A percentile compares a stretch with the other conserved stretches of the same genome.
These are phyloP conservation scores for Synanceia verrucosa DNA, from an alignment of 2,797 vertebrate genomes.

Conservation along the genomic window DNA sequence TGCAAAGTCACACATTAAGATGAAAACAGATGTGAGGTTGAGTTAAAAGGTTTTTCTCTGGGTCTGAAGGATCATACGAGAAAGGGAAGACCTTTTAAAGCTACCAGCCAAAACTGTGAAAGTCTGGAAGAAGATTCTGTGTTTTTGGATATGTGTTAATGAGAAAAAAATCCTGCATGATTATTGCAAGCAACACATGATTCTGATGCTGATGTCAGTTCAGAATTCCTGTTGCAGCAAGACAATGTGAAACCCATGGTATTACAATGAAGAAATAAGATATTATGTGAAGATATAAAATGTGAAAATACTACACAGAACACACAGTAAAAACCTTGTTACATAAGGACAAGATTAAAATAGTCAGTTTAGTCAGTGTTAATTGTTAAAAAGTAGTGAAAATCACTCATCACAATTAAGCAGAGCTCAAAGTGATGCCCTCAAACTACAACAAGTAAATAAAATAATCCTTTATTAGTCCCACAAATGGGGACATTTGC, in stretches of 20 bases:
- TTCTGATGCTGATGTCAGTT: background rate
- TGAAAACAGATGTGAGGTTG: conserved; percentile 36
- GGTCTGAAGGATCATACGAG: conserved; percentile 55
- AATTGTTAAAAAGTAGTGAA: background rate
- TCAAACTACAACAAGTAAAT: too few relatives aligned
- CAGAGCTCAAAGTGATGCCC: background rate
- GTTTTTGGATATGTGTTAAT: background rate
- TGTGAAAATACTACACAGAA: too few relatives aligned
- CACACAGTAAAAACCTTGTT: background rate
- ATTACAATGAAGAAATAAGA: background rate
- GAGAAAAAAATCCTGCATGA: background rate
- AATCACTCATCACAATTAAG: background rate
- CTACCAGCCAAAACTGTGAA: background rate
- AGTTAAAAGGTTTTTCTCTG: conserved; percentile 63
- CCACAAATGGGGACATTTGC: too few relatives aligned
- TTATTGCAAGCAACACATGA: background rate
- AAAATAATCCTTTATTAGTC: too few relatives aligned
- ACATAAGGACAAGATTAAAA: background rate
- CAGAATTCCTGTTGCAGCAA: background rate
- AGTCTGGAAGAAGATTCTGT: background rate
- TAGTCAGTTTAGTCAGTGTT: background rate
- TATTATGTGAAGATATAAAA: background rate
- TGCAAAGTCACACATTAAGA: conserved; percentile 42
- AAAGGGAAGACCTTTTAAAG: conserved; percentile 46
- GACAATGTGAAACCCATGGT: background rate